Conservation (phyloP, 1,140 invertebrate species). For the Drosophila lacteicornis region DNA sequence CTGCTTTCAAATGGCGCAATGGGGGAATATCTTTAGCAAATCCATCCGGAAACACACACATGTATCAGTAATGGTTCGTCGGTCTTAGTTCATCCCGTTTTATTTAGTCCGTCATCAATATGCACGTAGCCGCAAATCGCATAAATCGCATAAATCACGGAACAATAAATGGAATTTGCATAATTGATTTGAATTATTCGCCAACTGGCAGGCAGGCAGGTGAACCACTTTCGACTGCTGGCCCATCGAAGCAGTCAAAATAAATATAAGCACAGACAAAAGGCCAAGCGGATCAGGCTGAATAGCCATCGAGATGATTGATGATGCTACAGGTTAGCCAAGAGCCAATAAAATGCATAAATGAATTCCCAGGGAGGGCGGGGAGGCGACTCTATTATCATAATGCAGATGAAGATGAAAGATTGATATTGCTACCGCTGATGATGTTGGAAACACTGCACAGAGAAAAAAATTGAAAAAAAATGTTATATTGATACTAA, state of each 20-base stretch:
- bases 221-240: constrained; percentile 26
- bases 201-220: constrained; percentile 17
- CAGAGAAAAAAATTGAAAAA: background rate
- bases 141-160: constrained; percentile 56
- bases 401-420: constrained; percentile 49
- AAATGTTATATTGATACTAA: too few species aligned
- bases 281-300: constrained; percentile 25
- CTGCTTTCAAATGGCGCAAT: background rate
- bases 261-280: constrained; percentile 41
- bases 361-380: constrained; percentile 33
- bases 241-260: constrained; percentile 19
- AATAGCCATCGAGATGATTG: constrained; percentile 59
- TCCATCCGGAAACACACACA: constrained; percentile 14
- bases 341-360: constrained; percentile 74
- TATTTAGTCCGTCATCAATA: constrained; percentile 35
- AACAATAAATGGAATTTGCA: constrained; percentile 57
- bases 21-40: background rate
- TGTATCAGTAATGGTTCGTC: constrained; percentile 2
- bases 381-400: constrained; percentile 39
- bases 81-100: constrained; percentile 11
- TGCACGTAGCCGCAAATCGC: constrained; percentile 24
- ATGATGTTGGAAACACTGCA: constrained; percentile 20
- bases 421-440: constrained; percentile 28
- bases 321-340: constrained; percentile 48
- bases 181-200: constrained; percentile 64